Evolutionary conservation across 35 echinoderm and acorn worm genomes (phyloP), one percentile per base, ranked within the genome.

Genomic region (Apostichopus californicus): DNA sequence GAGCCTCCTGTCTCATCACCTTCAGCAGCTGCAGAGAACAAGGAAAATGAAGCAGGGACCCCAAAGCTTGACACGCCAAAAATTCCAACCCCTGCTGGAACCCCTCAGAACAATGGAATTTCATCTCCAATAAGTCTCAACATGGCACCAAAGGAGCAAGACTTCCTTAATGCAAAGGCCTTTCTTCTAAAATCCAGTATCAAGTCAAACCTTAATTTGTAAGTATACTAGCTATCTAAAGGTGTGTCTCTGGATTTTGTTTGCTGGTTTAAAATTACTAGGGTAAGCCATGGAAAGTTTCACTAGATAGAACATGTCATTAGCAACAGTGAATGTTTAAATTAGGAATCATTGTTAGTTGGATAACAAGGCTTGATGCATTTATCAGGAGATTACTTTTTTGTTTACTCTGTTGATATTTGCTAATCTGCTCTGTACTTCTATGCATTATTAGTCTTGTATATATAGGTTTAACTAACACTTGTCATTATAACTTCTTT

Each of bases 201-300:
- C 73, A 96, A 96, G 61, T 94, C 97, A 92, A 98, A 98, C 93
- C 46, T 98, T 57, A 98, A 98, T 92, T 91, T 98, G 97, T 98
- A 93, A 96, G 97, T 98, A 61, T 61, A 61, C 34, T 46, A 46
- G 2, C 34, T 46, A 3, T 46, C 34, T 46, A 3, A 46, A 46
- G 34, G 28, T 1, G 28, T 34, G 28, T 34, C 28, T 34, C 28
- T 34, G 28, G 2, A 46, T 46, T 46, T 46, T 46, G 34, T 46
- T 46, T 46, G 34, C 34, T 46, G 2, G 34, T 3, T 46, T 46
- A 3, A 46, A 46, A 46, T 46, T 46, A 46, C 34, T 46, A 46
- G 34, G 34, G 34, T 46, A 46, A 2, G 3, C 34, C 34, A 46
- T 46, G 3, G 34, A 46, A 46, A 46, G 34, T 46, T 46, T 2